Evolutionary conservation across 2,797 vertebrate genomes (phyloP).

Genomic region (Hypotaenidia okinawae): DNA sequence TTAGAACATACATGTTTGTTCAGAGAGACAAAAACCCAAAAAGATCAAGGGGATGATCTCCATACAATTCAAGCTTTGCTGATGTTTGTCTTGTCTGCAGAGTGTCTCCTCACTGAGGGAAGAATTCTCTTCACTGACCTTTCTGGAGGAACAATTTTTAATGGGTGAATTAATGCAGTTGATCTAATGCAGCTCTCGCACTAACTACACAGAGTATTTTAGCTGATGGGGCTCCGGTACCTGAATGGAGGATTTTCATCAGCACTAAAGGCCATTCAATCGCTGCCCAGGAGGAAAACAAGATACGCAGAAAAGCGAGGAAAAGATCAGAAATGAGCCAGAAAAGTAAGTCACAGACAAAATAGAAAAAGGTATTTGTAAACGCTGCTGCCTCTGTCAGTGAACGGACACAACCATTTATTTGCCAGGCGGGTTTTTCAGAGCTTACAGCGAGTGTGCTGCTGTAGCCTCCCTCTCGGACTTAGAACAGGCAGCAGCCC

Average conservation of each 20-base stretch:
- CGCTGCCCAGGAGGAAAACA: not conserved
- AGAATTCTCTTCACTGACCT: not conserved
- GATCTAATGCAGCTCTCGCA: no score
- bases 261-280: not conserved
- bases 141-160: not conserved
- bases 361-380: not conserved
- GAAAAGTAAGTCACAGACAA: not conserved
- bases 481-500: accelerated
- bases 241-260: not conserved
- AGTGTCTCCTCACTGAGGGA: not conserved
- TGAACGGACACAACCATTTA: accelerated
- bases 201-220: not conserved
- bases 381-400: not conserved
- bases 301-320: accelerated
- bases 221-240: not conserved
- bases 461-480: accelerated
- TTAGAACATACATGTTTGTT: not conserved
- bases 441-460: accelerated
- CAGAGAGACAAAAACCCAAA: not conserved
- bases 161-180: no score
- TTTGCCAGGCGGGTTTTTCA: not conserved
- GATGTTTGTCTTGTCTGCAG: not conserved
- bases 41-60: not conserved
- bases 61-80: not conserved
- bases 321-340: not conserved